A percentile compares a stretch with the other conserved stretches of the same genome.
Evolutionary conservation across 2,888 invertebrate species (phyloP).

Genomic region (Parapristionchus giblindavisi): DNA sequence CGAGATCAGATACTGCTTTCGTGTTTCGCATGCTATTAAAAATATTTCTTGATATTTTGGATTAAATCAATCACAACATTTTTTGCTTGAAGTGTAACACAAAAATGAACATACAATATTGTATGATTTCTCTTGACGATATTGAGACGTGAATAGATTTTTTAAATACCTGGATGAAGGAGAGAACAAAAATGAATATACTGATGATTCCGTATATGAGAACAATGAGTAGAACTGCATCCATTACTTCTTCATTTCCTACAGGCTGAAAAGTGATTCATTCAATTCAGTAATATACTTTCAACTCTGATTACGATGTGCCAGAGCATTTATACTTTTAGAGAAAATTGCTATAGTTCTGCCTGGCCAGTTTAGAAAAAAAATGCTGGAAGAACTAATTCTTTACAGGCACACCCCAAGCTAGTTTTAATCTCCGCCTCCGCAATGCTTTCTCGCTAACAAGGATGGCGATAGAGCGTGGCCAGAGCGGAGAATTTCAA

Average conservation of each 20-base stretch:
- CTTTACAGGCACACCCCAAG: no score
- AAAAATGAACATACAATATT: no score
- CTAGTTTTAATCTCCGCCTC: no score
- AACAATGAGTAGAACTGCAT: constrained; percentile 38
- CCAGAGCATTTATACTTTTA: no score
- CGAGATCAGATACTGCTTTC: not conserved
- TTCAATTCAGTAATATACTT: not conserved
- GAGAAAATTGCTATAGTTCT: no score
- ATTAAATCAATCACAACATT: not conserved
- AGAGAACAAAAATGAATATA: constrained; percentile 42
- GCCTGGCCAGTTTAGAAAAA: no score
- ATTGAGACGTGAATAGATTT: not conserved
- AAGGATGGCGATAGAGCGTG: no score
- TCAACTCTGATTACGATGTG: no score
- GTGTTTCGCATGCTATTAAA: not conserved
- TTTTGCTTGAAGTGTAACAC: not conserved
- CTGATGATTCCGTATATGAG: constrained; percentile 41
- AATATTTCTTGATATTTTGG: not conserved
- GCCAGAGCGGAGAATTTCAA: no score
- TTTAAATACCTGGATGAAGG: constrained; percentile 39
- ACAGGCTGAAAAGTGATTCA: not conserved
- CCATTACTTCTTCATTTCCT: constrained; percentile 41
- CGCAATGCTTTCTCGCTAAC: no score
- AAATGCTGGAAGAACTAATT: no score
- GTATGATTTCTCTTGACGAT: not conserved